Conservation (phyloP, 2,113 vertebrate species). For the Haplotaxodon microlepis region DNA sequence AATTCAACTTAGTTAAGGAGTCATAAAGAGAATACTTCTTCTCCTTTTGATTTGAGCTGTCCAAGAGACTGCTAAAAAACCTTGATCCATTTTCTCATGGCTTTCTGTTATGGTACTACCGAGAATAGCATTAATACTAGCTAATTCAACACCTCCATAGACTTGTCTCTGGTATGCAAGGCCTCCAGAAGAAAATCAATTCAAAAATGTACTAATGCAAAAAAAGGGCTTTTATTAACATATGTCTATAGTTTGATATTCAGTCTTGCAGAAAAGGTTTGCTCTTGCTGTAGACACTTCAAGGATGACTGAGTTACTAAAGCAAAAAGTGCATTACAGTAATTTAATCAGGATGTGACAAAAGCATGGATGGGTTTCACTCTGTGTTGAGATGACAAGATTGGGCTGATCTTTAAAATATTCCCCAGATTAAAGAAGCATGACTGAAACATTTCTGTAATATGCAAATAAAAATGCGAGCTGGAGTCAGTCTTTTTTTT, state of each 20-base stretch:
- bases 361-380: background rate
- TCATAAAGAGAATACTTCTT: background rate
- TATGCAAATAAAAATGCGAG: background rate
- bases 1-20: background rate
- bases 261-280: constrained; percentile 4
- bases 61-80: background rate
- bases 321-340: background rate
- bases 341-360: constrained; percentile 18
- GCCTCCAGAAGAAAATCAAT: background rate
- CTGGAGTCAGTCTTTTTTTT: background rate
- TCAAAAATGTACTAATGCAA: background rate
- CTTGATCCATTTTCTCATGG: background rate
- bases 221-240: background rate
- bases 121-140: background rate
- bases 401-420: background rate
- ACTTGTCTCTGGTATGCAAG: background rate
- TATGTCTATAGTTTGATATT: background rate
- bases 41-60: background rate
- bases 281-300: background rate
- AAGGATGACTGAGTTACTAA: background rate
- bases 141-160: background rate
- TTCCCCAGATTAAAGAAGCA: background rate
- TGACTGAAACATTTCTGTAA: background rate
- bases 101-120: background rate
- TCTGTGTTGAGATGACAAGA: constrained; percentile 6